Percentiles rank a stretch among this genome's conserved stretches.
phyloP scores from a whole-genome alignment of 2,113 vertebrate genomes.

The Brachypteracias leptosomus region DNA sequence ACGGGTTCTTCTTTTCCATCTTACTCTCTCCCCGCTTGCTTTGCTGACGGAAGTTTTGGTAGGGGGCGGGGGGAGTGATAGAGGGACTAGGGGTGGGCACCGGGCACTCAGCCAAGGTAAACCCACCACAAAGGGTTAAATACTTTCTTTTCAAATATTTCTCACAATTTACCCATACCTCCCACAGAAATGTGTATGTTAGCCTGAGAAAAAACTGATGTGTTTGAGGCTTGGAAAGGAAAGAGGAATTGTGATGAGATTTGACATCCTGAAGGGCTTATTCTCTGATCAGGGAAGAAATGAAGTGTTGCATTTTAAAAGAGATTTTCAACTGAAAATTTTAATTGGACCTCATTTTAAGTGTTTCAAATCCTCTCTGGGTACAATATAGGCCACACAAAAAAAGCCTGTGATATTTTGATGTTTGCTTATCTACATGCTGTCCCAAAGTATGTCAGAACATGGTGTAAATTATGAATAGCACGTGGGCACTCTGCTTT shows the following conservation, averaged over 20 bases:
- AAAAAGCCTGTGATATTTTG: not conserved
- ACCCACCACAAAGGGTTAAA: no score
- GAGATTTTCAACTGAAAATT: slow-evolving; percentile 6
- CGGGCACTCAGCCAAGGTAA: no score
- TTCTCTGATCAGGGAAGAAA: slow-evolving; percentile 7
- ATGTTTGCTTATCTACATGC: slow-evolving; percentile 13
- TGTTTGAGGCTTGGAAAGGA: not conserved
- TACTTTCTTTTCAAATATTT: not conserved
- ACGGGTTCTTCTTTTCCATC: no score
- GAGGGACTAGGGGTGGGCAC: no score
- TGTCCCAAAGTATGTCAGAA: not conserved
- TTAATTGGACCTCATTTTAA: slow-evolving; percentile 37
- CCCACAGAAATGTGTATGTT: not conserved
- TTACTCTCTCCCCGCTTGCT: no score
- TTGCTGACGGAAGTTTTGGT: no score
- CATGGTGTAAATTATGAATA: slow-evolving; percentile 42
- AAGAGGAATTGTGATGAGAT: not conserved
- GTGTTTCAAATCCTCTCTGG: slow-evolving; percentile 3
- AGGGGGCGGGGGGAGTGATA: no score
- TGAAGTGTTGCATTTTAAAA: not conserved
- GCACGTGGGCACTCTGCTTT: not conserved
- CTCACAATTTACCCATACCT: not conserved
- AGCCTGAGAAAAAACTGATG: not conserved
- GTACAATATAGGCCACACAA: not conserved
- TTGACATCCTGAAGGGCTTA: slow-evolving; percentile 22